Evolutionary conservation across 2,113 vertebrate species (phyloP), one percentile per base, ranked within the genome.

Genomic region (Setophaga kirtlandii): DNA sequence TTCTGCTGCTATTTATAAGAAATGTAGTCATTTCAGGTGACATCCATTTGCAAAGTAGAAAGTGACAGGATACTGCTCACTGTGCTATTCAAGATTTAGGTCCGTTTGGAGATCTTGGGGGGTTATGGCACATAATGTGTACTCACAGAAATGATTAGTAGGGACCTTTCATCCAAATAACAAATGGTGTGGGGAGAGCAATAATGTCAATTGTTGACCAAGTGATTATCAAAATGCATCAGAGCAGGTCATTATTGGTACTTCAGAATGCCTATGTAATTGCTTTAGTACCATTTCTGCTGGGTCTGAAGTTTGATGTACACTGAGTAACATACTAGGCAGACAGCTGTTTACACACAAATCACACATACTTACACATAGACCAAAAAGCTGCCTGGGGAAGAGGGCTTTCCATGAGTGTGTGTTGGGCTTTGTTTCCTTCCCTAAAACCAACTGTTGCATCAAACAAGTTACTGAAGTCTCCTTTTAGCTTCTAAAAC

Each of bases 321-420:
- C 47, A 23, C 25, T 10, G 28, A 37, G 9, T 21, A 23, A 50
- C 4, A 0, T 24, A 44, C 0, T 3, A 23, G 42, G 44, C 13
- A 62, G 55, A 21, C 10, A 35, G 25, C n/a, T 68, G 39, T 17
- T 64, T 71, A 53, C 44, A 39, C 19, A 11, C 12, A 59, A 53
- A 24, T 71, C 25, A 37, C 17, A 18, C 12, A 2, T 64, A 50
- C 47, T 81, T 74, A 31, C 23, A 52, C 10, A 5, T 0, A 30
- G 30, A 63, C 27, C 27, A 64, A 31, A 65, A 90, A 39, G 24
- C 5, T 90, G 35, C 67, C 67, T 79, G 44, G 65, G 53, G 44
- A 84, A 74, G 55, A 19, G 18, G 4, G 60, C 23, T 85, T 62
- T 82, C 21, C 11, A 5, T 24, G 19, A 22, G 19, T n/a, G 20